Base-by-base conservation (phyloP, 2,797 vertebrate species). In the Sebastes umbrosus region DNA sequence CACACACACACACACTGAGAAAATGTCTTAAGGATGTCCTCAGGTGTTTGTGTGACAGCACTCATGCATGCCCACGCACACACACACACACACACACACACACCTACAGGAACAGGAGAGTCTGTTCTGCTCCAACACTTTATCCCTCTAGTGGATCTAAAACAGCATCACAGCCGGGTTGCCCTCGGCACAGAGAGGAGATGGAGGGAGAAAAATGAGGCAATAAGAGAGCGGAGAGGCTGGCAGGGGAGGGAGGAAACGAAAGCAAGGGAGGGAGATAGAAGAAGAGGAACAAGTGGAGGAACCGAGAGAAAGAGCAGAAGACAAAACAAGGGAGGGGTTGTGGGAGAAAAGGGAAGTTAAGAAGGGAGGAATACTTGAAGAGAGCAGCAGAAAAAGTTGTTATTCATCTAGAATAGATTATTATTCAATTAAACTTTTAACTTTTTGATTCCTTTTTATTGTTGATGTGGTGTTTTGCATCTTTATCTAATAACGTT, bases 291-390 rank as follows among this genome's bases (percentile, higher is more conserved):
- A 63, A 77, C 32, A 73, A 75, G 59, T 10, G 25, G 72, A 74
- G 80, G 78, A 86, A 84, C 72, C 7, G 70, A 76, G 55, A 80
- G 31, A 76, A 68, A 71, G 14, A 69, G 55, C 2, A 54, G 12
- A 63, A 50, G 20, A 85, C 16, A 82, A 90, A 88, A 88, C 69
- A 86, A 79, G 82, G 79, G 85, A 24, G 86, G 16, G 18, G 39
- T 32, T 52, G 24, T 70, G 18, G 34, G 78, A 62, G 22, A 86
- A 78, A 78, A 78, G 68, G 75, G 84, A 90, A 87, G 83, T 81
- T 18, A 25, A 8, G 62, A 73, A 29, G 14, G 46, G 27, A 75
- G 14, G 13, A 39, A 39, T 14, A 39, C 12, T n/a, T 46, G 8
- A 73, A 24, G 8, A 77, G 20, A 62, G 4, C 20, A 57, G 6